Evolutionary conservation across 2,888 invertebrate genomes (phyloP).

Genomic region (Aproaerema taeniolella): DNA sequence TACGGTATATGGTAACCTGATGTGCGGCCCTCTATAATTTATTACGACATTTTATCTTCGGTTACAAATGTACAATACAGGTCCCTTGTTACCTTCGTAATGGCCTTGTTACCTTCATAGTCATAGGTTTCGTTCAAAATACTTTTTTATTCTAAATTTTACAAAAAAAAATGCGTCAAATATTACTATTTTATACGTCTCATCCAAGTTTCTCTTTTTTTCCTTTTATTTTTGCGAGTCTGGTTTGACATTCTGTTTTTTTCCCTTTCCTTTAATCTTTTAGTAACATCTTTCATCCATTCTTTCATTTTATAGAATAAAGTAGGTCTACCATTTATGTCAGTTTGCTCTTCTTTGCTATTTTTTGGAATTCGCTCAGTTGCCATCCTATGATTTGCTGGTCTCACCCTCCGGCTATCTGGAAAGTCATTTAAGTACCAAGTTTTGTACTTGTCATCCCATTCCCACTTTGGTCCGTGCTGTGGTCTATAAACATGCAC

Average conservation of each 20-base stretch:
- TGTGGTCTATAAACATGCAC: slow-evolving; percentile 59
- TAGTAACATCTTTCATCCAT: slow-evolving; percentile 38
- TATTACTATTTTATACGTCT: slow-evolving; percentile 42
- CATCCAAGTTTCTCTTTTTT: slow-evolving; percentile 49
- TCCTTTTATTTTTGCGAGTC: slow-evolving; percentile 43
- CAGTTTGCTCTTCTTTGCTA: slow-evolving; percentile 27
- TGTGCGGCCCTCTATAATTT: no score
- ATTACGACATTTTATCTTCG: no score
- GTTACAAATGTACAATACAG: no score
- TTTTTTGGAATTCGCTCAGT: slow-evolving; percentile 27
- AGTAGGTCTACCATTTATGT: slow-evolving; percentile 32
- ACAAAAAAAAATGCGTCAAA: no score
- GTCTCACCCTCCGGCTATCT: slow-evolving; percentile 40
- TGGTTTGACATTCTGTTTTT: slow-evolving; percentile 19
- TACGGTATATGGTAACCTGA: no score
- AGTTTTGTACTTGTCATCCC: slow-evolving; percentile 75
- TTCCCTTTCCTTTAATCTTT: slow-evolving; percentile 28
- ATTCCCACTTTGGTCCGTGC: slow-evolving; percentile 76
- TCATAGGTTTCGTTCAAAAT: no score
- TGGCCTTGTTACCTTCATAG: no score
- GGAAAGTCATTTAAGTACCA: slow-evolving; percentile 65
- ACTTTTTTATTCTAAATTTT: no score
- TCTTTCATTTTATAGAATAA: slow-evolving; percentile 43
- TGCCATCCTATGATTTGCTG: slow-evolving; percentile 16
- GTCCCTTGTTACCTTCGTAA: no score